phyloP scores from a whole-genome alignment of 2,113 vertebrate genomes.

The Phalacrocorax pelagicus region DNA sequence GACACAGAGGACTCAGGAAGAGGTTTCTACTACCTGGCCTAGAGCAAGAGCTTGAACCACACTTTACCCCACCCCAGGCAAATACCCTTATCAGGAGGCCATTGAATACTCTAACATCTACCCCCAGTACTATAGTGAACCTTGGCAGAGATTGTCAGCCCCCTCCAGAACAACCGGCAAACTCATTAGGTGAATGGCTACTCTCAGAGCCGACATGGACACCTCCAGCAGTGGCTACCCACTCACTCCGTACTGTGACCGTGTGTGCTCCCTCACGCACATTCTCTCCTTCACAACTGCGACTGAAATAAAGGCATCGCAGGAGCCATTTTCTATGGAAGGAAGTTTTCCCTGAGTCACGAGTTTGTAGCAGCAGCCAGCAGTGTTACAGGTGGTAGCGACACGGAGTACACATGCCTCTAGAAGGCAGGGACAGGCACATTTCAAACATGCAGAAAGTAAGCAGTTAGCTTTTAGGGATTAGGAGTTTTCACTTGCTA shows the following conservation, averaged over 20 bases:
- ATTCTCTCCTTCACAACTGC: not conserved
- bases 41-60: not conserved
- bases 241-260: accelerated
- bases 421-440: not conserved
- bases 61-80: not conserved
- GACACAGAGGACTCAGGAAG: not conserved
- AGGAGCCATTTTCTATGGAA: not conserved
- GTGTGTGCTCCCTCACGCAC: accelerated
- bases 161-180: not conserved
- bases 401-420: not conserved
- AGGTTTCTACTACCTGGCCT: not conserved
- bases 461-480: not conserved
- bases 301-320: not conserved
- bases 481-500: not conserved
- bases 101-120: not conserved
- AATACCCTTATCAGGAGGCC: not conserved
- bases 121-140: not conserved
- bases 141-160: not conserved
- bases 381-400: not conserved
- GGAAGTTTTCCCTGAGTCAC: not conserved
- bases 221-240: not conserved
- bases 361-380: not conserved
- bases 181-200: not conserved
- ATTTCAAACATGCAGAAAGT: not conserved
- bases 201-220: not conserved